Evolutionary conservation across 2,888 invertebrate species (phyloP).

Genomic region (Quadroppia sp.): DNA sequence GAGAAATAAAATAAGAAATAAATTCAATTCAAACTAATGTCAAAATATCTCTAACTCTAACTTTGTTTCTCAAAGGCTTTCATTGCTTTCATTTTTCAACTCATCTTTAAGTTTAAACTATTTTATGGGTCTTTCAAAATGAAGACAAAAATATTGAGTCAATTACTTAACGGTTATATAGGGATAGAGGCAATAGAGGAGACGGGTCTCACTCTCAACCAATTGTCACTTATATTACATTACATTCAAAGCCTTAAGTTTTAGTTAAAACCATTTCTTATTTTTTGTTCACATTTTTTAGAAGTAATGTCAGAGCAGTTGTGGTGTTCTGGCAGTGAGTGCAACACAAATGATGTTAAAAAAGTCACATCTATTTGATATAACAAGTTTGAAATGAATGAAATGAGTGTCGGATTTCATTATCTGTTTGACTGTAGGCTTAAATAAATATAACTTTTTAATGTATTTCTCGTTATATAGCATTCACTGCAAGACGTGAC

Average conservation of each 20-base stretch:
- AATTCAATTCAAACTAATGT: conserved; percentile 10
- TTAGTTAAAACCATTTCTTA: conserved; percentile 4
- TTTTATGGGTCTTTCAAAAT: neutral
- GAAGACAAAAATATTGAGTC: conserved; percentile 5
- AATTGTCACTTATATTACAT: conserved; percentile 14
- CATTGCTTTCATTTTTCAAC: too few species aligned
- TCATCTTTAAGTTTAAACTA: neutral
- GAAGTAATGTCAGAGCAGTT: neutral
- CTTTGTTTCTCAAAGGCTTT: neutral
- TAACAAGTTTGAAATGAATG: conserved; percentile 12
- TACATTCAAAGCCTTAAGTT: conserved; percentile 8
- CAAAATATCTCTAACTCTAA: conserved; percentile 3
- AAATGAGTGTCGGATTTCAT: conserved; percentile 17
- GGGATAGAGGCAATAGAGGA: neutral
- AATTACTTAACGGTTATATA: conserved; percentile 13
- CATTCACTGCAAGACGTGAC: too few species aligned
- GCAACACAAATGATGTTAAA: neutral
- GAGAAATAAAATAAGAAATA: conserved; percentile 21
- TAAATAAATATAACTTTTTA: too few species aligned
- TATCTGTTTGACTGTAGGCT: conserved; percentile 16
- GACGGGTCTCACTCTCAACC: neutral
- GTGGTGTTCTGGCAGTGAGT: neutral
- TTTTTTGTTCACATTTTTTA: neutral
- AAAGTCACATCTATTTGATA: conserved; percentile 5
- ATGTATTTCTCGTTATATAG: too few species aligned